Percentiles rank a stretch among this genome's conserved stretches.
These are phyloP conservation scores for Mormyrops boulengeri DNA, from an alignment of 2,797 vertebrate species.

Conservation along the genomic window DNA sequence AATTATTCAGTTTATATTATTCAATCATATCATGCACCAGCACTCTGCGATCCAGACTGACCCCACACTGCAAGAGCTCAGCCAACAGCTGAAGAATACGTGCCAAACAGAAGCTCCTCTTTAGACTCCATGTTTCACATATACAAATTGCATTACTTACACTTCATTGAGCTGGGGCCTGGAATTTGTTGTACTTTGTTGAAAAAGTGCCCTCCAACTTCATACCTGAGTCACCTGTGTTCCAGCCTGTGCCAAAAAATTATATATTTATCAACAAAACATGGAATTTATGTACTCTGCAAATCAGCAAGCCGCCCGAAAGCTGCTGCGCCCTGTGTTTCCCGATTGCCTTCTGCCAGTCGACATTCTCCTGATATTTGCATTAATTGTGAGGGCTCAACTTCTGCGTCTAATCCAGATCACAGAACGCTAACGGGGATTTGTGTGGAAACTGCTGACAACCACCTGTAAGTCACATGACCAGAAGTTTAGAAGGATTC, in stretches of 20 bases:
- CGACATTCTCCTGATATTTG: background rate
- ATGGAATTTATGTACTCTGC: background rate
- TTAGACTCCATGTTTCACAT: background rate
- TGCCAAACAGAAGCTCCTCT: background rate
- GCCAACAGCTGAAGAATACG: background rate
- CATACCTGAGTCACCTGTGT: background rate
- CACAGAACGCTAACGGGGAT: background rate
- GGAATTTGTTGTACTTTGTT: background rate
- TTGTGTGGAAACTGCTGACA: background rate
- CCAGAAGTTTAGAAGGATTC: background rate
- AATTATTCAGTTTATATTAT: background rate
- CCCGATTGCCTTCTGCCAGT: background rate
- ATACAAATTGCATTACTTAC: background rate
- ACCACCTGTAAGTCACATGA: background rate
- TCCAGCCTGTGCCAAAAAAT: background rate
- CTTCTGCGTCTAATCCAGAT: background rate
- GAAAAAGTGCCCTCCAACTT: background rate
- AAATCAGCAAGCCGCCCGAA: background rate
- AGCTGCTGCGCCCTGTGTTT: background rate
- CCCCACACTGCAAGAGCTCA: background rate
- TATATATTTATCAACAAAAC: background rate
- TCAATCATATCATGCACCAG: background rate
- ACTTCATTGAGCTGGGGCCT: background rate
- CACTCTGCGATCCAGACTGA: background rate
- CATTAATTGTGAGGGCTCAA: background rate